Evolutionary conservation across 64 coral and sea anemone species (phyloP), one percentile per base, ranked within the genome.

Genomic region (Anthopleura sola): DNA sequence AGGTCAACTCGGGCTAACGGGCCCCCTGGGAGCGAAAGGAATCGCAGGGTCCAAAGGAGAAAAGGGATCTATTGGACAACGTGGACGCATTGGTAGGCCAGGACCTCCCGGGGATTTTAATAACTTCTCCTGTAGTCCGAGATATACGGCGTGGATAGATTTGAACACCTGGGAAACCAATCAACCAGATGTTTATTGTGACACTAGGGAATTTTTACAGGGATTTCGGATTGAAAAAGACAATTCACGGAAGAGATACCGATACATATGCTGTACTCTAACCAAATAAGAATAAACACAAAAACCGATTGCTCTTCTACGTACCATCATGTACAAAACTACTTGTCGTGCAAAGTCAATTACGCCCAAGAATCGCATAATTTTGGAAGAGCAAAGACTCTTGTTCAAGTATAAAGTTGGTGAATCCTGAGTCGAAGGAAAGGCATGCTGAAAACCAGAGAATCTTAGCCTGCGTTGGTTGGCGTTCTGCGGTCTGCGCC

Each of bases 201-300:
- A 96, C 39, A 96, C 79, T 44, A 92, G 74, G 49, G 90, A 96
- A 78, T 96, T 92, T 69, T 54, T 96, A 62, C 94, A 96, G 75
- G 87, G 94, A 23, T 92, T 96, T 87, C 91, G 69, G 54, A 78
- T 87, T 10, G 50, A 96, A 66, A 83, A 92, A 84, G 78, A 80
- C 24, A 57, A 82, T 38, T 48, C 83, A 23, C 87, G 90, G 0
- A 88, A 37, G 15, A 83, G 94, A 87, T 90, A 83, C 62, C 83
- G 80, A 90, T 96, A 96, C 60, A 87, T 82, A 9, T 96, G 94
- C 56, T 96, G 94, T 26, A 78, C 90, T 44, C 83, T 91, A 31
- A 83, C 82, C 12, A 83, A 83, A 49, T 32, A 15, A 55, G 23
- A 23, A 48, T 53, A 81, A 16, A 53, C 49, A 16, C n/a, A 71